These are phyloP conservation scores for Lordiphosa mommai DNA, from an alignment of 1,140 invertebrate genomes.

Conservation along the genomic window DNA sequence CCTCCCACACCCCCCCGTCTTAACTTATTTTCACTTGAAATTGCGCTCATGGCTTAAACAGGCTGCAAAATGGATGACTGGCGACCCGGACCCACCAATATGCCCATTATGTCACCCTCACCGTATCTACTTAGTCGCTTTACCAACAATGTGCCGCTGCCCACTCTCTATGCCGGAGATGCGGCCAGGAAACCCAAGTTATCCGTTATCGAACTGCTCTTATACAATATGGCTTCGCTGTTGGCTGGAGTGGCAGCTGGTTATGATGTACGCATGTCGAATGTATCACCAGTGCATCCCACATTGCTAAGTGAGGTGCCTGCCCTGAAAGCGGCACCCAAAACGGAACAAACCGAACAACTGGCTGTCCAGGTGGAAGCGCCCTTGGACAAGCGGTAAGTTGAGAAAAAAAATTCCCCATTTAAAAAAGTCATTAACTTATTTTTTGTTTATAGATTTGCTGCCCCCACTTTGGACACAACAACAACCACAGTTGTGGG, in stretches of 20 bases:
- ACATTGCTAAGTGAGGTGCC: slow-evolving; percentile 81
- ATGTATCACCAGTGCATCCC: slow-evolving; percentile 91
- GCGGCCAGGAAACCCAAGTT: slow-evolving; percentile 85
- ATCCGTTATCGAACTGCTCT: slow-evolving; percentile 88
- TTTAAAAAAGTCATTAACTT: too few species aligned
- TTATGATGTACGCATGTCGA: slow-evolving; percentile 93
- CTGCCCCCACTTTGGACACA: too few species aligned
- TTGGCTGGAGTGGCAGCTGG: slow-evolving; percentile 93
- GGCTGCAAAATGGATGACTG: slow-evolving; percentile 82
- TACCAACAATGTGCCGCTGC: slow-evolving; percentile 85
- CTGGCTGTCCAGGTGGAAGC: too few species aligned
- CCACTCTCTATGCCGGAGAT: slow-evolving; percentile 85
- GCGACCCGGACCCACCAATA: slow-evolving; percentile 81
- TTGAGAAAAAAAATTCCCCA: too few species aligned
- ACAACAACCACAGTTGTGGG: slow-evolving; percentile 14
- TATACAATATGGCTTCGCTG: slow-evolving; percentile 95
- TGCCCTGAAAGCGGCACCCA: slow-evolving; percentile 68
- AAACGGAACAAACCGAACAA: slow-evolving; percentile 6
- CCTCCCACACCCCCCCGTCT: slow-evolving; percentile 2
- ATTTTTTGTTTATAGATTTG: too few species aligned
- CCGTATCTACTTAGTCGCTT: slow-evolving; percentile 75
- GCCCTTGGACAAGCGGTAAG: too few species aligned
- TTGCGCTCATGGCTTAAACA: slow-evolving; percentile 10
- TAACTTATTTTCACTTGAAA: slow-evolving; percentile 35
- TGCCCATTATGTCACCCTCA: slow-evolving; percentile 80